These are phyloP conservation scores for Bubalus kerabau DNA, from an alignment of 2,113 vertebrate genomes.

Conservation along the genomic window DNA sequence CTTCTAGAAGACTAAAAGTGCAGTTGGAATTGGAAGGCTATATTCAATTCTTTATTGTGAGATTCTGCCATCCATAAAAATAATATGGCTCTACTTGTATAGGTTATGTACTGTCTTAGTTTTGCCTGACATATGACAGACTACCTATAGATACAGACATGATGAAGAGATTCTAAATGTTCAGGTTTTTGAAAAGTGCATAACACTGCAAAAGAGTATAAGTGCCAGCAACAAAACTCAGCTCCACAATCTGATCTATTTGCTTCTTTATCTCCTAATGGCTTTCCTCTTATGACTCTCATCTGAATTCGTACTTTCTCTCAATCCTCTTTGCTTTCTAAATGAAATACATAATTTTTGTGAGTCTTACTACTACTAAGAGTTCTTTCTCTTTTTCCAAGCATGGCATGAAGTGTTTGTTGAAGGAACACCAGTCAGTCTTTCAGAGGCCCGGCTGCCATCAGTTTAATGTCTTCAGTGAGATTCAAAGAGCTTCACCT, in stretches of 20 bases:
- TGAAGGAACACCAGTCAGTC: not conserved
- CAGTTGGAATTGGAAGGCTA: not conserved
- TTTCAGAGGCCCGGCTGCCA: not conserved
- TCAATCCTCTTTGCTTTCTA: not conserved
- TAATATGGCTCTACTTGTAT: not conserved
- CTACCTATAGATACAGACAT: not conserved
- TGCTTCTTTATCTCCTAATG: not conserved
- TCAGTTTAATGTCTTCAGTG: not conserved
- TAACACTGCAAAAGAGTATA: not conserved
- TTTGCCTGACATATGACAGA: not conserved
- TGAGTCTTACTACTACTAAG: not conserved
- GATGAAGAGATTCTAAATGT: not conserved
- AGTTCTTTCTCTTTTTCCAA: not conserved
- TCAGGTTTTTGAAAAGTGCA: not conserved
- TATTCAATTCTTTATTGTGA: conserved; percentile 9
- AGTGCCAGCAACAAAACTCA: not conserved
- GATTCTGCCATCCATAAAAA: not conserved
- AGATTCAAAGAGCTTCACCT: not conserved
- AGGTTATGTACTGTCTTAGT: not conserved
- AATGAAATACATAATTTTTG: not conserved
- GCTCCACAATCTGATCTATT: not conserved
- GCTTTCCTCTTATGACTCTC: not conserved
- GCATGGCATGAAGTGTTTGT: not conserved
- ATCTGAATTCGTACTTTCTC: not conserved
- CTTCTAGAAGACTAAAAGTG: conserved; percentile 35